These are phyloP conservation scores for Camponotus vicinus DNA, from an alignment of 1,140 invertebrate genomes.

Conservation along the genomic window DNA sequence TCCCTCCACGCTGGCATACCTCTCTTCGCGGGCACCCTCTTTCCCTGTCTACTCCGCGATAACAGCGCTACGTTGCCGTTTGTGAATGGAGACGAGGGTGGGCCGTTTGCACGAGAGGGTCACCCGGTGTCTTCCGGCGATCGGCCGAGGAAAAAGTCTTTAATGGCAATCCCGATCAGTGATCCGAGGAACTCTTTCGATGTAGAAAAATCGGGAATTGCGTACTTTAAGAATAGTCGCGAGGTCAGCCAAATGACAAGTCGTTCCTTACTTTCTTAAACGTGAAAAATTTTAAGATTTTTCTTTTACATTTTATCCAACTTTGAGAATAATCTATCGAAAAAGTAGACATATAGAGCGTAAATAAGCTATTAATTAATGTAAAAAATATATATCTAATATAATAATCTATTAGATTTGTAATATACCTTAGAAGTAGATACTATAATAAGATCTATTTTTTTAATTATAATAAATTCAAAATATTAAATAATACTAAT, in stretches of 20 bases:
- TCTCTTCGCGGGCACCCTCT: slow-evolving; percentile 10
- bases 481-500: too few relatives aligned
- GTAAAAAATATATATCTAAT: neutral
- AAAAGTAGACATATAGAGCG: neutral
- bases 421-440: neutral
- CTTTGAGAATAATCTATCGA: neutral
- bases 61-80: slow-evolving; percentile 57
- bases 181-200: slow-evolving; percentile 29
- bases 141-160: slow-evolving; percentile 30
- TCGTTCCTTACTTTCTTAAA: slow-evolving; percentile 2
- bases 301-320: neutral
- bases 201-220: slow-evolving; percentile 1
- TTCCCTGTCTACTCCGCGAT: slow-evolving; percentile 27
- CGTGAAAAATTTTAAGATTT: neutral
- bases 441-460: neutral
- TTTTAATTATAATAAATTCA: neutral
- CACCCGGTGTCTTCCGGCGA: slow-evolving; percentile 44
- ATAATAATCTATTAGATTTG: neutral
- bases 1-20: slow-evolving; percentile 45
- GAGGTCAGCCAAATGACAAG: neutral
- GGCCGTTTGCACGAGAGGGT: slow-evolving; percentile 10
- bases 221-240: neutral
- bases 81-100: slow-evolving; percentile 67
- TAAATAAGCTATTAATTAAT: neutral
- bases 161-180: slow-evolving; percentile 50